Percentiles rank a stretch among this genome's conserved stretches.
Conservation (phyloP, 1,140 invertebrate genomes). For the Riptortus pedestris region DNA sequence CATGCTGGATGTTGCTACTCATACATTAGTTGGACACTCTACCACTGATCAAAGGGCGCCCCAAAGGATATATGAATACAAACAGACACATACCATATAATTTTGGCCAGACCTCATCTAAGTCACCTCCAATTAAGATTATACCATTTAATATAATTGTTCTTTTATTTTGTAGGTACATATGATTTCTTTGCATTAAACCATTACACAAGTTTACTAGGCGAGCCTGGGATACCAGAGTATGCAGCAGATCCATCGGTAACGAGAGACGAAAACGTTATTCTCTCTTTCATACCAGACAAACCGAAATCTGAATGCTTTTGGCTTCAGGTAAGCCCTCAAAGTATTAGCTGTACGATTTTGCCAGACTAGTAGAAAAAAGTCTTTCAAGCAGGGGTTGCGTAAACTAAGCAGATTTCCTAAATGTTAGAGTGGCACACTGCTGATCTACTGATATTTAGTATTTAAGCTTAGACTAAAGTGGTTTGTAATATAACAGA, state of each 20-base stretch:
- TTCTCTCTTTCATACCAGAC: neutral
- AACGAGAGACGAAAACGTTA: constrained; percentile 15
- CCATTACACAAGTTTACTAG: constrained; percentile 23
- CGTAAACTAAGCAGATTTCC: too few species aligned
- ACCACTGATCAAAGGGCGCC: too few species aligned
- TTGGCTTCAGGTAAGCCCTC: constrained; percentile 18
- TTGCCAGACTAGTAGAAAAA: neutral
- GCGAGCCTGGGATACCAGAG: neutral
- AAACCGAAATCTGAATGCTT: neutral
- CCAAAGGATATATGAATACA: too few species aligned
- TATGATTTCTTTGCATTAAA: constrained; percentile 24
- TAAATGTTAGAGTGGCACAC: too few species aligned
- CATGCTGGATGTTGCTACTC: too few species aligned
- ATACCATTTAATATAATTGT: neutral
- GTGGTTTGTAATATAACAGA: too few species aligned
- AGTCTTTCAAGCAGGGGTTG: too few species aligned
- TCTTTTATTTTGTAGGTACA: neutral
- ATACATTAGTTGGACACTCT: too few species aligned
- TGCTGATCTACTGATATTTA: too few species aligned
- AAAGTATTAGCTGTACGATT: neutral
- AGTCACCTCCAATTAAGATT: neutral
- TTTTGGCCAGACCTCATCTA: neutral
- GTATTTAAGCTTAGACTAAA: too few species aligned
- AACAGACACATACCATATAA: neutral
- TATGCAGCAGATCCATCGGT: neutral